A percentile compares a stretch with the other conserved stretches of the same genome.
These are phyloP conservation scores for Leptodactylus fallax DNA, from an alignment of 2,797 vertebrate genomes.

Conservation along the genomic window DNA sequence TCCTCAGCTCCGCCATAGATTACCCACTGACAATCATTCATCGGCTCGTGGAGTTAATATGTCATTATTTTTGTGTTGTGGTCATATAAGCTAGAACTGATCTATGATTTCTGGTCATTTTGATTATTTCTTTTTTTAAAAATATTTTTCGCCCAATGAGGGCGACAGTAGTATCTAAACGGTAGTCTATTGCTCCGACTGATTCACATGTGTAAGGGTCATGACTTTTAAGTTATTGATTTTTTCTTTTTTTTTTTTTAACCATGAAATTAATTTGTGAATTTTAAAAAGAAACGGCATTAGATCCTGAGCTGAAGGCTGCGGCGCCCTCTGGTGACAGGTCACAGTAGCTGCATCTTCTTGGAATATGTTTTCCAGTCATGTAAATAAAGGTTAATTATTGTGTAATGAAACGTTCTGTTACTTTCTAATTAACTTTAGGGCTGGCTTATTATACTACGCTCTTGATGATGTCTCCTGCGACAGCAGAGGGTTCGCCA, in stretches of 20 bases:
- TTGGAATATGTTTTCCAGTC: neutral
- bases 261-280: neutral
- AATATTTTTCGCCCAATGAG: neutral
- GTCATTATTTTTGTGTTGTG: neutral
- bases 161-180: neutral
- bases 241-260: neutral
- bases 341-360: neutral
- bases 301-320: no score
- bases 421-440: no score
- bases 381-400: conserved; percentile 18
- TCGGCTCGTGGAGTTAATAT: neutral
- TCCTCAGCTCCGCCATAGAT: neutral
- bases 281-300: neutral
- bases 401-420: neutral
- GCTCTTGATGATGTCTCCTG: no score
- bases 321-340: neutral
- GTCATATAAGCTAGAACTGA: neutral
- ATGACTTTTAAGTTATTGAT: neutral
- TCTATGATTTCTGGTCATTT: neutral
- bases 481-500: no score
- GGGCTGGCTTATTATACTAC: no score
- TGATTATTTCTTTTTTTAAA: neutral
- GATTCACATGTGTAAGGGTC: neutral
- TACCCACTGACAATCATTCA: neutral
- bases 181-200: neutral